Evolutionary conservation across 1,140 invertebrate species (phyloP).

Genomic region (Asbolus verrucosus): DNA sequence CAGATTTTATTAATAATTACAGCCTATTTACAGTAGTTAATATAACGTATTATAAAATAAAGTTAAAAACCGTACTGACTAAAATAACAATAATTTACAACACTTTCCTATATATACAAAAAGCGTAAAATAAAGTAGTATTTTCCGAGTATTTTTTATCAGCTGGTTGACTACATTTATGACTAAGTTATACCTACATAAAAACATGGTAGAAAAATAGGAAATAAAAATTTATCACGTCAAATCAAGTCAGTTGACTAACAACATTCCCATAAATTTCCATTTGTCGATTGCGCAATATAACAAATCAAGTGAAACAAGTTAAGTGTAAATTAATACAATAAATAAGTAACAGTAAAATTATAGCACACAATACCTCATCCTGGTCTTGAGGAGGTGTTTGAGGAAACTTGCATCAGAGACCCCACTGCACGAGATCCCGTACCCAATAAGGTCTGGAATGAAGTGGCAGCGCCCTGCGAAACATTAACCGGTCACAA

Average conservation of each 20-base stretch:
- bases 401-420: slow-evolving; percentile 42
- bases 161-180: slow-evolving; percentile 30
- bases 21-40: slow-evolving; percentile 26
- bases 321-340: slow-evolving; percentile 32
- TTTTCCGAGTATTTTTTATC: slow-evolving; percentile 26
- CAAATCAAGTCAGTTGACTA: slow-evolving; percentile 34
- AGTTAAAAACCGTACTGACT: slow-evolving; percentile 29
- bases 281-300: slow-evolving; percentile 12
- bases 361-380: slow-evolving; percentile 44
- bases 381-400: slow-evolving; percentile 51
- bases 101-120: slow-evolving; percentile 33
- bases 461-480: slow-evolving; percentile 59
- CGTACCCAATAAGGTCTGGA: slow-evolving; percentile 59
- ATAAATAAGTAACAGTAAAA: slow-evolving; percentile 36
- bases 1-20: slow-evolving; percentile 10
- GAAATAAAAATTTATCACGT: slow-evolving; percentile 29
- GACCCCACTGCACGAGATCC: slow-evolving; percentile 56
- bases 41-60: slow-evolving; percentile 28
- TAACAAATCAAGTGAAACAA: slow-evolving; percentile 35
- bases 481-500: slow-evolving; percentile 48
- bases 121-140: slow-evolving; percentile 21
- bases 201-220: slow-evolving; percentile 18
- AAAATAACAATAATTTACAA: slow-evolving; percentile 36
- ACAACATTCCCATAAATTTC: slow-evolving; percentile 30
- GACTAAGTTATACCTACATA: slow-evolving; percentile 25